Evolutionary conservation across 2,797 vertebrate genomes (phyloP).

Genomic region (Peromyscus aztecus): DNA sequence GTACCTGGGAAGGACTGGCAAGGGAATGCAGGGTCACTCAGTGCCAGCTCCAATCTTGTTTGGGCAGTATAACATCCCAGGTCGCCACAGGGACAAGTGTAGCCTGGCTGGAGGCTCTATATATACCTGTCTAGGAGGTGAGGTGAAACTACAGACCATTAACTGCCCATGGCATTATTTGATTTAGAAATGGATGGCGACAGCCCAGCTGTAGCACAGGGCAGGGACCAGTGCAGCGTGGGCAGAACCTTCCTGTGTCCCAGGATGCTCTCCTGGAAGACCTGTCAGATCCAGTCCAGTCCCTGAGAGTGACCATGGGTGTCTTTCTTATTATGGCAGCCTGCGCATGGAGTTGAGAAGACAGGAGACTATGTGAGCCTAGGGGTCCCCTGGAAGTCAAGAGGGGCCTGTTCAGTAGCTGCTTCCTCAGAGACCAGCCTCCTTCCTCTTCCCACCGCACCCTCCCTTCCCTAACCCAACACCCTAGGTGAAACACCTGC

Average conservation of each 20-base stretch:
- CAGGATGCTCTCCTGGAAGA: neutral
- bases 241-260: neutral
- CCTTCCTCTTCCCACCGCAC: neutral
- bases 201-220: neutral
- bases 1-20: neutral
- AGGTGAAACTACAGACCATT: neutral
- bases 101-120: neutral
- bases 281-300: neutral
- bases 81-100: neutral
- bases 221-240: neutral
- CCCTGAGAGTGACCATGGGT: neutral
- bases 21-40: neutral
- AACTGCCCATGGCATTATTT: neutral
- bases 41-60: neutral
- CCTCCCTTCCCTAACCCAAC: neutral
- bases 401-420: neutral
- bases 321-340: neutral
- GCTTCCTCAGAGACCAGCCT: neutral
- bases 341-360: neutral
- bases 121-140: neutral
- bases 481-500: slow-evolving; percentile 23
- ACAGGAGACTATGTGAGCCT: neutral
- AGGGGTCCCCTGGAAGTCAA: neutral
- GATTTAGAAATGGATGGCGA: neutral
- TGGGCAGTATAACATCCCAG: neutral